Evolutionary conservation across 1,140 invertebrate species (phyloP), one percentile per base, ranked within the genome.

Genomic region (Ganaspis sp.): DNA sequence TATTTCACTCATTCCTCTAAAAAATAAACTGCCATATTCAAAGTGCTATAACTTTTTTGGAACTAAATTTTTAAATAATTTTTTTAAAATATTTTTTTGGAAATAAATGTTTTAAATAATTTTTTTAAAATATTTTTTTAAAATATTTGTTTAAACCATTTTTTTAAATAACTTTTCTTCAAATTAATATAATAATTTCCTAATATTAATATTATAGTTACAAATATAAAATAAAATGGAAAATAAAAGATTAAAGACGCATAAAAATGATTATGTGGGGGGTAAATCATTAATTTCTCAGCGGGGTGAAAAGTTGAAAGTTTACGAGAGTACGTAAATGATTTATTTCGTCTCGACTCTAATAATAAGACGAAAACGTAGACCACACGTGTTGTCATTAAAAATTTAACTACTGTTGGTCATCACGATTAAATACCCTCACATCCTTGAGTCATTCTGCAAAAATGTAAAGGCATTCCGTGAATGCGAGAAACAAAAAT

Each of bases 251-350:
- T 34, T 11, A 29, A 5, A 15, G 11, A 1, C 6, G 23, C n/a
- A 64, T 29, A 29, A 64, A 64, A 29, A 29, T 29, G 5, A 64
- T 29, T 2, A 64, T 26, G 54, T 26, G 3, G 23, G 12, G 23
- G n/a, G 53, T 12, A 64, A 64, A 64, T 64, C 12, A 64, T 64
- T 64, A 29, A 64, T 64, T 64, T 64, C 58, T 34, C 58, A 64
- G 23, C 58, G 26, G 58, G 23, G 23, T 64, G 58, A 64, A 64
- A 29, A 29, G 23, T 29, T 26, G n/a, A 29, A 64, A 64, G 58
- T 64, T 64, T 64, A 64, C 26, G 58, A 34, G 23, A 64, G 58
- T 64, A 64, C 11, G 26, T 64, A 64, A 64, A 29, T 64, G 58
- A 64, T 64, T 64, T 64, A 64, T 64, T 4, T 64, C 8, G 58